Conservation (phyloP, 2,113 vertebrate species). For the Varanus komodoensis region DNA sequence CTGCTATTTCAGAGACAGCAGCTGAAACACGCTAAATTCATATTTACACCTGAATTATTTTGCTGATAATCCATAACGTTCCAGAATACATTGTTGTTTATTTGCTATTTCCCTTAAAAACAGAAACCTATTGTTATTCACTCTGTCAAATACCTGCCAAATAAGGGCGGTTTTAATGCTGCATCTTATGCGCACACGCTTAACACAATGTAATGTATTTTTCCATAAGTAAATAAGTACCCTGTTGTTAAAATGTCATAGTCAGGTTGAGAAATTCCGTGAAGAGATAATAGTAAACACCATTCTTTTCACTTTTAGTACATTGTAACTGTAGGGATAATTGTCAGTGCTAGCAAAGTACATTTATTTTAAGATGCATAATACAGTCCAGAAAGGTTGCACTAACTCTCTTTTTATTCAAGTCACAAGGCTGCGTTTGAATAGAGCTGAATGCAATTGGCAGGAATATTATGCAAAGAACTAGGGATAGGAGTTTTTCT, state of each 20-base stretch:
- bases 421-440: constrained; percentile 10
- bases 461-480: constrained; percentile 9
- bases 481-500: constrained; percentile 3
- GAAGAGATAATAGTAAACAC: constrained; percentile 59
- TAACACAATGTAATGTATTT: constrained; percentile 35
- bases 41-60: background rate
- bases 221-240: constrained; percentile 51
- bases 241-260: constrained; percentile 33
- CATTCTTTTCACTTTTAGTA: constrained; percentile 27
- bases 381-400: background rate
- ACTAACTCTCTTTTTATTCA: constrained; percentile 46
- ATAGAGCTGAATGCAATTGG: constrained; percentile 35
- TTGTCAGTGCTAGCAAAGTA: constrained; percentile 44
- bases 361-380: constrained; percentile 28
- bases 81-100: background rate
- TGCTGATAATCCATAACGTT: background rate
- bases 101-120: constrained; percentile 31
- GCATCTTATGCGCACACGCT: background rate
- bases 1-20: background rate
- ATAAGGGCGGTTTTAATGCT: background rate
- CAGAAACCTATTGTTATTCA: constrained; percentile 1
- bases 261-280: constrained; percentile 45
- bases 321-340: constrained; percentile 35
- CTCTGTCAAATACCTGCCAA: constrained; percentile 27
- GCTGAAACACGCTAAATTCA: background rate